phyloP scores from a whole-genome alignment of 2,797 vertebrate genomes.

The Myotis pilosus region DNA sequence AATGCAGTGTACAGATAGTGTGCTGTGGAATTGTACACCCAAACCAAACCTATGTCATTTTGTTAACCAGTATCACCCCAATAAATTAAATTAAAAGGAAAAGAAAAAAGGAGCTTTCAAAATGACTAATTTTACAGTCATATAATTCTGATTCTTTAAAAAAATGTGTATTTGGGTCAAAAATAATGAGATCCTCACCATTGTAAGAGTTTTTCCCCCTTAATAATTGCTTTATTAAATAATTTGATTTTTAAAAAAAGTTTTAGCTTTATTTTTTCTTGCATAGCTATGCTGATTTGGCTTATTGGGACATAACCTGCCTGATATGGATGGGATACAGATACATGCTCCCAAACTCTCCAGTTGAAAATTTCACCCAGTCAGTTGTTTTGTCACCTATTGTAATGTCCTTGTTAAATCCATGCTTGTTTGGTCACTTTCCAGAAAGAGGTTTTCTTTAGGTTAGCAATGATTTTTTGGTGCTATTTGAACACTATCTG shows the following conservation, averaged over 20 bases:
- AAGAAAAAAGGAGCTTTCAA: background rate
- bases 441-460: background rate
- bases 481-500: background rate
- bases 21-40: background rate
- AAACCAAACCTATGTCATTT: background rate
- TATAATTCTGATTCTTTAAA: background rate
- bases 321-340: background rate
- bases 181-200: background rate
- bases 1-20: background rate
- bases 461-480: background rate
- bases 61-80: background rate
- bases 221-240: background rate
- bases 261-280: background rate
- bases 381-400: background rate
- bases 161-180: background rate
- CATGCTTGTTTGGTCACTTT: background rate
- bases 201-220: background rate
- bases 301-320: background rate
- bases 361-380: background rate
- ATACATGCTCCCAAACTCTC: constrained; percentile 13
- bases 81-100: background rate
- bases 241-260: background rate
- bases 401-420: background rate
- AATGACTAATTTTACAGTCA: background rate
- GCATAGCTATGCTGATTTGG: background rate